Evolutionary conservation across 2,888 invertebrate species (phyloP), one percentile per base, ranked within the genome.

Genomic region (Caenorhabditis zanzibari): DNA sequence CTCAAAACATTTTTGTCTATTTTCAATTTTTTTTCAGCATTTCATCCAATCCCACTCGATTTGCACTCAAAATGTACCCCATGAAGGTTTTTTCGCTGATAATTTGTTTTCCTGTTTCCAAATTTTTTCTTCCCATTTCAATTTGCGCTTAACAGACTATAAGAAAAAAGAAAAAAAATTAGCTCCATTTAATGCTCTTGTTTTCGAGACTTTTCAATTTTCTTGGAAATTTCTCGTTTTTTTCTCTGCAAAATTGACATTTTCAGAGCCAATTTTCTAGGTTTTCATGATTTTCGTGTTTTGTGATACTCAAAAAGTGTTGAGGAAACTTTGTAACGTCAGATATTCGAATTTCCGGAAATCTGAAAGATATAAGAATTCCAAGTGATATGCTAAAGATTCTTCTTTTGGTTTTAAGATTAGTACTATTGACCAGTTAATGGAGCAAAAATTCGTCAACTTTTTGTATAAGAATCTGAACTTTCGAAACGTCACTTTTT

Each of bases 21-120:
- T 41, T 22, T 63, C 63, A 4, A 19, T 49, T 49, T 49, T 19
- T 19, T 49, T 19, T 19, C 49, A 19, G 19, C 9, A 54, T 49
- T 4, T 7, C 32, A 32, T 32, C 49, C 28, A 22, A 35, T 68
- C 68, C 68, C 52, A 54, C 68, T 68, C 68, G 22, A 24, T 28
- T 7, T 66, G 66, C 47, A 66, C 66, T 66, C 63, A 44, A 24
- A 19, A 16, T 64, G 24, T 26, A 4, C 22, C 26, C 22, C n/a
- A n/a, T 38, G 9, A 2, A 38, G 7, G 2, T 38, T 38, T 38
- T 6, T 38, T 12, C 38, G 38, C n/a, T n/a, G n/a, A 32, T 6
- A 32, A 38, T 38, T 38, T 38, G 6, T 19, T 47, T 28, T 19
- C 24, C 63, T 9, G 26, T 64, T 44, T 64, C 56, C 14, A 56